Base-by-base conservation (phyloP, 2,888 invertebrate genomes). In the Hypena proboscidalis region DNA sequence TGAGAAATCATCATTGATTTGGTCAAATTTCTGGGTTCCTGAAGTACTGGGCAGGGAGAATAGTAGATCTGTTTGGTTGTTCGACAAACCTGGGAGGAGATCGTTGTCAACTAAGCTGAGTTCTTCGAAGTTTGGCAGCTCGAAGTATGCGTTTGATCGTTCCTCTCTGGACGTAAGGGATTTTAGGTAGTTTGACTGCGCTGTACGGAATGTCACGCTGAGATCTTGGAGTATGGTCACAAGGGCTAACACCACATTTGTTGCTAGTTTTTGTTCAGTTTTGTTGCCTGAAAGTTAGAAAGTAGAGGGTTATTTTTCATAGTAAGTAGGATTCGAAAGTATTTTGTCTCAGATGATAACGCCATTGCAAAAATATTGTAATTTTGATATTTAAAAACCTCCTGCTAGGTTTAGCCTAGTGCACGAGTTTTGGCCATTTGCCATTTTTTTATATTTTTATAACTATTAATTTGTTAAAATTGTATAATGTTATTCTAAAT, bases 131-230 rank as follows among this genome's bases (percentile, higher is more conserved):
- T 93, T 92, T 0, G 92, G 92, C 1, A 94, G 88, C 61, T 96
- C 95, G 79, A 98, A 97, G 86, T 96, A 98, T 22, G 96, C 95
- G 68, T 96, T 95, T 1, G 97, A 97, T 36, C 98, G 92, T 71
- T 98, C 98, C 78, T 98, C 98, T 58, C 98, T 92, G 0, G 95
- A 96, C 49, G 97, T 97, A 0, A 99, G 89, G 64, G 97, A 97
- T 74, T 94, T 94, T 43, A 99, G 90, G 79, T 98, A 99, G 55
- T 93, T 93, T 55, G 96, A 97, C 78, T 99, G 99, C 10, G 96
- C 95, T 8, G 94, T 92, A 43, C 98, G 93, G 80, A 98, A 99
- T 49, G 94, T 94, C 0, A 94, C 84, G 2, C 97, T 97, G 34
- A 98, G 84, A 44, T 98, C 97, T 84, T 98, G 98, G 3, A 99